phyloP scores from a whole-genome alignment of 2,888 invertebrate genomes.

The Cataglyphis livida region DNA sequence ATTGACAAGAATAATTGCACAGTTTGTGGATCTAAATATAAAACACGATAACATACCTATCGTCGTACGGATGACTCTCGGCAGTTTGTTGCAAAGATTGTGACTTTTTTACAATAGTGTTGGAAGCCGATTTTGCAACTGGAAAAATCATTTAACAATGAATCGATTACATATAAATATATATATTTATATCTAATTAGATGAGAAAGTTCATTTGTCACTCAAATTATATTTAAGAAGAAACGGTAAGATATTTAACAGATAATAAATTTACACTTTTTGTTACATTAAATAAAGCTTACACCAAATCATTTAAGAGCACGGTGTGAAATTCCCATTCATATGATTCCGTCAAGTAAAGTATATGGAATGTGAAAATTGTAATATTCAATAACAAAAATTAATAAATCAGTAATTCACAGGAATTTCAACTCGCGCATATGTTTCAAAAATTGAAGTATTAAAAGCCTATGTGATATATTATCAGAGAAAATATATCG shows the following conservation, averaged over 20 bases:
- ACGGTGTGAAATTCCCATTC: conserved; percentile 53
- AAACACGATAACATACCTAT: conserved; percentile 77
- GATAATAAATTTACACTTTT: conserved; percentile 34
- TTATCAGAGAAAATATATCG: conserved; percentile 41
- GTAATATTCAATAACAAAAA: not conserved
- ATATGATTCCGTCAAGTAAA: not conserved
- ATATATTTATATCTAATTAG: not conserved
- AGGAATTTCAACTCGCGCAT: conserved; percentile 47
- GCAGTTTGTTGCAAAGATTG: conserved; percentile 84
- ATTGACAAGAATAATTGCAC: not conserved
- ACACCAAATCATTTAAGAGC: conserved; percentile 27
- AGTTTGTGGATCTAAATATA: not conserved
- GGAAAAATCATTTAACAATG: conserved; percentile 74
- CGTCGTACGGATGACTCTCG: conserved; percentile 82
- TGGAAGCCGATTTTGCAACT: conserved; percentile 84
- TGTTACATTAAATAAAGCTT: conserved; percentile 47
- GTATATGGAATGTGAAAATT: not conserved
- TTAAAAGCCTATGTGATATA: conserved; percentile 58
- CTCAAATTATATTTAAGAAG: conserved; percentile 36
- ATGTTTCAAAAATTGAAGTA: conserved; percentile 23
- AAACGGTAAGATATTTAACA: conserved; percentile 40
- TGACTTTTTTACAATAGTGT: conserved; percentile 84
- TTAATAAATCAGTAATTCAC: not conserved
- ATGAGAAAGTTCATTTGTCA: conserved; percentile 30
- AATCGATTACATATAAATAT: conserved; percentile 35